Evolutionary conservation across 35 echinoderm and acorn worm genomes (phyloP), one percentile per base, ranked within the genome.

Genomic region (Heliocidaris erythrogramma): DNA sequence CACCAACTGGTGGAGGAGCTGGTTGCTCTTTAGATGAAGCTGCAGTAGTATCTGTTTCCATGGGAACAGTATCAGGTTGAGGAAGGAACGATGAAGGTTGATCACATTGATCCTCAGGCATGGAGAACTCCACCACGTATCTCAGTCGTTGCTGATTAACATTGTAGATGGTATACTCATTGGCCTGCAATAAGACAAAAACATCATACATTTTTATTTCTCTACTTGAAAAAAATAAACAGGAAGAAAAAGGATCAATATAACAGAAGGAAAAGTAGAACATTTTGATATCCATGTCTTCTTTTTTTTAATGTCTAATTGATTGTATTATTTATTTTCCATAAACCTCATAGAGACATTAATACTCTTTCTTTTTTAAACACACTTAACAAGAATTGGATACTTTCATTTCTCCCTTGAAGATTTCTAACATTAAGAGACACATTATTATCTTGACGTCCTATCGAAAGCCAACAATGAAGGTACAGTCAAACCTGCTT

Each of bases 111-210:
- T 99, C 98, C 12, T 88, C 96, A 2, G 71, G 94, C 49, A 97
- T 61, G 7, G 94, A 42, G 56, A 97, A 96, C 89, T 97, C 97
- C 49, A 99, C 90, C 85, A 99, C 88, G 94, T 97, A 99, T 60
- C 98, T 94, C 30, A 99, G 30, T 32, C 97, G 60, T 85, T 99
- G 97, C 27, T 97, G 98, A n/a, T 94, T 86, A 30, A 94, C 95
- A 86, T 97, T 94, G 89, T 99, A 99, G 13, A 99, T 94, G 13
- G 95, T 93, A 95, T 61, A 99, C 48, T 99, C 98, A 95, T 99
- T 96, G 93, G 96, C 96, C 98, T 99, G 84, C 47, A 78, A 27
- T 42, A 42, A 6, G 2, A 78, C 8, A 56, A 2, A 2, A 56
- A 56, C 14, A 13, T 56, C 9, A 56, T 56, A 52, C 49, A 52